These are phyloP conservation scores for Chlamydotis undulata DNA, from an alignment of 2,113 vertebrate species.

Conservation along the genomic window DNA sequence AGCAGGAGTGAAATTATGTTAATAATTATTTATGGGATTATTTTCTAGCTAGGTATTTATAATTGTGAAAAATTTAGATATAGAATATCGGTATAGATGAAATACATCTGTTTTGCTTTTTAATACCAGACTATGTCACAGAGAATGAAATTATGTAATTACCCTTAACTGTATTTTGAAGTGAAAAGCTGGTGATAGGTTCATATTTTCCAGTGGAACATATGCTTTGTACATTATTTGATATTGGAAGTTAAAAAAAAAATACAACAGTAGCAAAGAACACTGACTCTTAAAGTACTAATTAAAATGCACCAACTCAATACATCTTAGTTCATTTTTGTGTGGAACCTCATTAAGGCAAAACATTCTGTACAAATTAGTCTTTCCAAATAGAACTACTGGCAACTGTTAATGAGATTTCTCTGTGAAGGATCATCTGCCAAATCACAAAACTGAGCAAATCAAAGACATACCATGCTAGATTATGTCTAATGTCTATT, in stretches of 20 bases:
- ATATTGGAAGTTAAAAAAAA: neutral
- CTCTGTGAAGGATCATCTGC: conserved; percentile 1
- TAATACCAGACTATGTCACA: neutral
- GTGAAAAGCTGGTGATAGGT: neutral
- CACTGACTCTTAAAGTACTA: neutral
- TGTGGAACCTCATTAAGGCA: conserved; percentile 34
- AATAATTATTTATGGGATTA: neutral
- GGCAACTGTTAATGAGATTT: conserved; percentile 45
- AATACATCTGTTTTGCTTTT: neutral
- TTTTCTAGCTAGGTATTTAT: neutral
- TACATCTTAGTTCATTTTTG: conserved; percentile 34
- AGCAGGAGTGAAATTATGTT: neutral
- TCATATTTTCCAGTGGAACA: neutral
- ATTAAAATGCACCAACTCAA: conserved; percentile 42
- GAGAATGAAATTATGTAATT: neutral
- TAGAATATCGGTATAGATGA: neutral
- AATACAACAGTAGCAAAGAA: neutral
- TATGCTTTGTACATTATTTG: neutral
- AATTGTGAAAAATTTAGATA: neutral
- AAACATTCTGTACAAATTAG: conserved; percentile 45
- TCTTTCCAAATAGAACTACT: conserved; percentile 30
- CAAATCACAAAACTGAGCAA: conserved; percentile 12
- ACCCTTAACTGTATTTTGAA: neutral
- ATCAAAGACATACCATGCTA: neutral
- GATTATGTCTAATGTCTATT: neutral